Evolutionary conservation across 2,113 vertebrate genomes (phyloP).

Genomic region (Lipotes vexillifer): DNA sequence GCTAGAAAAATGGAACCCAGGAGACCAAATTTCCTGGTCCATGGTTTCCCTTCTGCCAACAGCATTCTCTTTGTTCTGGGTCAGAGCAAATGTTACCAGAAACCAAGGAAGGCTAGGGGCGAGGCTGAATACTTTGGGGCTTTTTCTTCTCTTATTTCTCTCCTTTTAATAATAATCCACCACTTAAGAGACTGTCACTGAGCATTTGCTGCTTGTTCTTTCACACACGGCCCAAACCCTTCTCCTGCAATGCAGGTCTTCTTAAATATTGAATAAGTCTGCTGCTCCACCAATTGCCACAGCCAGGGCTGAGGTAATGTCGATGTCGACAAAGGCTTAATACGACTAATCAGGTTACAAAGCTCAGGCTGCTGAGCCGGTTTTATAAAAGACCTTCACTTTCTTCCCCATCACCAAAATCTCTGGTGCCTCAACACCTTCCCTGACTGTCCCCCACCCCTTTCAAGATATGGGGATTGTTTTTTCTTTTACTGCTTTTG

Average conservation of each 20-base stretch:
- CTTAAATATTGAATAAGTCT: conserved; percentile 78
- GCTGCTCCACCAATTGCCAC: conserved; percentile 63
- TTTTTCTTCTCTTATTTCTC: neutral
- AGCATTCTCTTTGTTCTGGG: neutral
- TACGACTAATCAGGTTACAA: conserved; percentile 53
- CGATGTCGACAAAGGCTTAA: conserved; percentile 66
- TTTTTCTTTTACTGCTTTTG: neutral
- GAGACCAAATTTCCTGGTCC: neutral
- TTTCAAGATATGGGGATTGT: neutral
- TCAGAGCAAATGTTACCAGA: neutral
- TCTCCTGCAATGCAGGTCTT: conserved; percentile 81
- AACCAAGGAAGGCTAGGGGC: no score
- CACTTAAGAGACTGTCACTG: neutral
- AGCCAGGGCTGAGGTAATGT: conserved; percentile 61
- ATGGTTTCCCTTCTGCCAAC: neutral
- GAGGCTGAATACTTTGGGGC: neutral
- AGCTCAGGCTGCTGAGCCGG: neutral
- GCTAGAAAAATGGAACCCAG: neutral
- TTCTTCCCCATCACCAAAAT: neutral
- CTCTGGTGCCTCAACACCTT: neutral
- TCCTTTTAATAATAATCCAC: neutral
- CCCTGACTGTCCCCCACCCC: no score
- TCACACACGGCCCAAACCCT: neutral
- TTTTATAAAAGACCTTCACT: neutral
- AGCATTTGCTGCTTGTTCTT: neutral